phyloP scores from a whole-genome alignment of 30 jellyfish, hydroid and myxozoan genomes.

The Aurelia aurita region DNA sequence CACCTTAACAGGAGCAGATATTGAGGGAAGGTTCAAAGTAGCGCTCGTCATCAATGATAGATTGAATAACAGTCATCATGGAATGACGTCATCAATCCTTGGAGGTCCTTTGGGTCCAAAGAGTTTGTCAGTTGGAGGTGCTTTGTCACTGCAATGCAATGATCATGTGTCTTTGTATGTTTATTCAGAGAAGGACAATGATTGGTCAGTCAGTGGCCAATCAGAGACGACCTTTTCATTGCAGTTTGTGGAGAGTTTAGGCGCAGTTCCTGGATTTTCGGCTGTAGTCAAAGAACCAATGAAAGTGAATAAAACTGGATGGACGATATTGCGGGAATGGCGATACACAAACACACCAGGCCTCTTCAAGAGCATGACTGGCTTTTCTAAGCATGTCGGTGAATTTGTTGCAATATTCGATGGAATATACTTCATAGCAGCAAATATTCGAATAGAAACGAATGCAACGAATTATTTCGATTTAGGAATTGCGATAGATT shows the following conservation, averaged over 20 bases:
- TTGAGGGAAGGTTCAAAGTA: constrained; percentile 59
- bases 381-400: constrained; percentile 83
- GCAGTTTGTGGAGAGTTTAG: constrained; percentile 63
- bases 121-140: constrained; percentile 76
- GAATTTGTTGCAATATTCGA: constrained; percentile 76
- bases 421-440: constrained; percentile 74
- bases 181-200: constrained; percentile 72
- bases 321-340: constrained; percentile 75
- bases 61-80: constrained; percentile 52
- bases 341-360: constrained; percentile 59
- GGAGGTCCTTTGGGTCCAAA: constrained; percentile 75
- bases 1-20: constrained; percentile 74
- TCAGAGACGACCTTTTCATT: constrained; percentile 73
- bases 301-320: constrained; percentile 6
- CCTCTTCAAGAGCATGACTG: constrained; percentile 78
- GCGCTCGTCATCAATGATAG: constrained; percentile 58
- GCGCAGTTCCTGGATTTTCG: constrained; percentile 80
- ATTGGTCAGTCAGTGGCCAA: constrained; percentile 85
- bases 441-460: constrained; percentile 59
- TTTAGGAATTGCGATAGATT: constrained; percentile 72
- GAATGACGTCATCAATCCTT: constrained; percentile 28
- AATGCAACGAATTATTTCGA: constrained; percentile 37
- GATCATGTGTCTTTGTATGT: constrained; percentile 80
- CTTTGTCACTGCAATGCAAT: constrained; percentile 42
- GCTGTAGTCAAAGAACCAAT: constrained; percentile 40